A percentile compares a stretch with the other conserved stretches of the same genome.
phyloP scores from a whole-genome alignment of 1,140 invertebrate species.

The Drosophila ohnishii region DNA sequence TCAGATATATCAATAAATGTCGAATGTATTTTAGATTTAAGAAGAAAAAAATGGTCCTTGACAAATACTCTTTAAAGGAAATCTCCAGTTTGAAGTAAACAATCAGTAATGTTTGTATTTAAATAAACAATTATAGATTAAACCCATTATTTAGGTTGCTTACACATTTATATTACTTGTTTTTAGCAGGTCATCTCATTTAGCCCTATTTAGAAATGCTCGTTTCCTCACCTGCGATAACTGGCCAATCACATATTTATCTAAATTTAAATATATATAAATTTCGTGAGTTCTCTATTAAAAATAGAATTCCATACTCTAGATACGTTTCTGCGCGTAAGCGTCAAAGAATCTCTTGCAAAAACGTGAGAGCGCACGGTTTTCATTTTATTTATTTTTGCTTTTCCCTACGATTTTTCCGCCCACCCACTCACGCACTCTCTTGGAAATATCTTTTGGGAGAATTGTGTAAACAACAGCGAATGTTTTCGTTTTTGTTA shows the following conservation, averaged over 20 bases:
- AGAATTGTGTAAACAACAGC: constrained; percentile 66
- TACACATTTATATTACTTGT: neutral
- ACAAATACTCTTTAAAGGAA: neutral
- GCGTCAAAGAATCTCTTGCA: constrained; percentile 68
- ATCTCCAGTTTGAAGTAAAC: neutral
- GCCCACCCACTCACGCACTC: constrained; percentile 37
- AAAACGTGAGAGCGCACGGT: constrained; percentile 74
- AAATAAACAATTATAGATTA: too few species aligned
- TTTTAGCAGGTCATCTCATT: neutral
- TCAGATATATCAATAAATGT: neutral
- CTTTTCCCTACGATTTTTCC: constrained; percentile 40
- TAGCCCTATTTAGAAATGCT: constrained; percentile 7
- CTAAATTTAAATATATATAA: constrained; percentile 43
- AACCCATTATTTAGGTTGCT: too few species aligned
- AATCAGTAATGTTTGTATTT: neutral
- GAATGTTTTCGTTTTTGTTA: constrained; percentile 50
- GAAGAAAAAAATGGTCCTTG: neutral
- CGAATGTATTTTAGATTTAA: neutral
- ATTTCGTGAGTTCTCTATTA: constrained; percentile 19
- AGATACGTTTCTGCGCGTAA: constrained; percentile 59
- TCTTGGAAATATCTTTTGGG: neutral
- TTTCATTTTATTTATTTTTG: constrained; percentile 46
- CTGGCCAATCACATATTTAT: constrained; percentile 48
- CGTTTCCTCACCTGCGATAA: constrained; percentile 55
- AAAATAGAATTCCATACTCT: constrained; percentile 76